Conservation (phyloP, 2,888 invertebrate species). For the Chrysolina haemoptera region DNA sequence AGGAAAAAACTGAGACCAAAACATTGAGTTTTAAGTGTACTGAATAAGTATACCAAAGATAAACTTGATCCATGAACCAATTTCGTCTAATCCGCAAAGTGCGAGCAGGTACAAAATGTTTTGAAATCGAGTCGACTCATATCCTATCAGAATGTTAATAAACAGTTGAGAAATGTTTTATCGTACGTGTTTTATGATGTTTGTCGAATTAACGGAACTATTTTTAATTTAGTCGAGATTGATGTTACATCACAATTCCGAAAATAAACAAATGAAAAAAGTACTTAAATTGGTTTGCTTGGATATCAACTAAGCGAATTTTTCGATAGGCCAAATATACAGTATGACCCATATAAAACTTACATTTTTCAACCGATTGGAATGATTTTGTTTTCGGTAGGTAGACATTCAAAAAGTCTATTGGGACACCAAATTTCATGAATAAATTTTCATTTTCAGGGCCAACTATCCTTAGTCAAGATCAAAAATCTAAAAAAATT, state of each 20-base stretch:
- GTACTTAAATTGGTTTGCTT: neutral
- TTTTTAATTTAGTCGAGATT: constrained; percentile 9
- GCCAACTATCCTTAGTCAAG: too few species aligned
- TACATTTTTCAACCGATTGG: too few species aligned
- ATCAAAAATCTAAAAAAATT: too few species aligned
- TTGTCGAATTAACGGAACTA: constrained; percentile 9
- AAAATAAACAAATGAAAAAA: neutral
- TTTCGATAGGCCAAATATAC: too few species aligned
- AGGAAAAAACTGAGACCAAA: too few species aligned
- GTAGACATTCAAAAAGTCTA: too few species aligned
- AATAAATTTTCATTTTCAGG: too few species aligned
- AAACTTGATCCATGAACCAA: constrained; percentile 3
- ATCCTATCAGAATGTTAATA: constrained; percentile 33
- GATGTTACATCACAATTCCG: constrained; percentile 7
- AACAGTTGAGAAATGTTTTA: constrained; percentile 24
- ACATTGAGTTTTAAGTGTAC: too few species aligned
- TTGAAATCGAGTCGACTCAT: constrained; percentile 1
- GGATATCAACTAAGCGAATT: neutral
- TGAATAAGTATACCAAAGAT: neutral
- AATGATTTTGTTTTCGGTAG: too few species aligned
- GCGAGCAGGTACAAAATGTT: neutral
- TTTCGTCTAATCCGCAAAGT: neutral
- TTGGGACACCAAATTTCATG: too few species aligned
- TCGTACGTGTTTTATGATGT: constrained; percentile 15
- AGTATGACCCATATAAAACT: too few species aligned